phyloP scores from a whole-genome alignment of 2,797 vertebrate genomes.

The Nasua narica region DNA sequence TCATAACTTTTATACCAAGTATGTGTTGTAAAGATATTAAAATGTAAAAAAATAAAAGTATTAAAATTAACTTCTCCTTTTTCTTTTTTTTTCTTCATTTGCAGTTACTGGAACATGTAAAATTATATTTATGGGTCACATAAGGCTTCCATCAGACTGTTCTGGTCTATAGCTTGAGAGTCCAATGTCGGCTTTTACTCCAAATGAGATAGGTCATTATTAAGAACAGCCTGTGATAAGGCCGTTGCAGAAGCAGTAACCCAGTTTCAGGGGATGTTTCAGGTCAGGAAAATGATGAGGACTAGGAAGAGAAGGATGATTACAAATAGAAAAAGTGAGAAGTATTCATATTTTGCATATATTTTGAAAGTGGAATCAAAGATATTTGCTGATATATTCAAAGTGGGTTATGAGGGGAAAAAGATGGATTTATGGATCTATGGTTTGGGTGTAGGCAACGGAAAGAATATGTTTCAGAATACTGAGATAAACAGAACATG shows the following conservation, averaged over 20 bases:
- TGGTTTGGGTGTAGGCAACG: not conserved
- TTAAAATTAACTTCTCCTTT: not conserved
- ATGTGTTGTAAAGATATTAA: not conserved
- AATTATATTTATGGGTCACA: not conserved
- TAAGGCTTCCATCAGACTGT: not conserved
- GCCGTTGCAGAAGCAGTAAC: not conserved
- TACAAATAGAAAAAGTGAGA: not conserved
- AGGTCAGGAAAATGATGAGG: not conserved
- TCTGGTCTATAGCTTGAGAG: not conserved
- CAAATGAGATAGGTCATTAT: not conserved
- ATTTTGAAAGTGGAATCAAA: not conserved
- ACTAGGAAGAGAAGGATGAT: not conserved
- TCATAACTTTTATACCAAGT: not conserved
- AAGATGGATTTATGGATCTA: not conserved
- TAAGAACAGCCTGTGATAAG: not conserved
- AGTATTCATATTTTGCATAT: not conserved
- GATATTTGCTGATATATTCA: not conserved
- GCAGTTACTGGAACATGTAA: not conserved
- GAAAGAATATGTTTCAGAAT: not conserved
- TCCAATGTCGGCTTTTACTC: not conserved
- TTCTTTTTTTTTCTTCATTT: not conserved
- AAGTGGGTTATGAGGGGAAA: not conserved
- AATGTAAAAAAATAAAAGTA: not conserved
- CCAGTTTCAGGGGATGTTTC: not conserved
- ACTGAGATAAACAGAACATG: not conserved